A percentile compares a stretch with the other conserved stretches of the same genome.
Conservation (phyloP, 2,888 invertebrate genomes). For the Fragum sueziense region DNA sequence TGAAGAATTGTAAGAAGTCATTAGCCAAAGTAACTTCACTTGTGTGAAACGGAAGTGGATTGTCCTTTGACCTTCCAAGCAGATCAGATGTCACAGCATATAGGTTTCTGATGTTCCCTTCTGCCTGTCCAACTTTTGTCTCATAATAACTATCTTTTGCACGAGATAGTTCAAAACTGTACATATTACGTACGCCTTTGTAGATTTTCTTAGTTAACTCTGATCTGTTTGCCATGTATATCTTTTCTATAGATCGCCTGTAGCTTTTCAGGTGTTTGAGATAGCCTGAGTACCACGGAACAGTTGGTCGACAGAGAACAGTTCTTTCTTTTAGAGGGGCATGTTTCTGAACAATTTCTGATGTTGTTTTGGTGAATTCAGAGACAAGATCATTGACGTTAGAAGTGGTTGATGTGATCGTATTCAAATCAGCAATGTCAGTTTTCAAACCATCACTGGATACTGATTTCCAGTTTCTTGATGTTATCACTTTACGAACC, state of each 20-base stretch:
- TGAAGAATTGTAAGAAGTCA: conserved; percentile 39
- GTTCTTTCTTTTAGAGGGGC: conserved; percentile 38
- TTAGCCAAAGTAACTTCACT: conserved; percentile 30
- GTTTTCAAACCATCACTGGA: conserved; percentile 14
- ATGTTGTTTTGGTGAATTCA: conserved; percentile 24
- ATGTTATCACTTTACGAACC: conserved; percentile 10
- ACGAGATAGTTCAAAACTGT: too few species aligned
- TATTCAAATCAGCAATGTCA: conserved; percentile 27
- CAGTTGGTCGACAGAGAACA: conserved; percentile 29
- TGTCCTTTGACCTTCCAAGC: too few species aligned
- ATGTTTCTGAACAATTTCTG: conserved; percentile 31
- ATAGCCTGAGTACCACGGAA: conserved; percentile 46
- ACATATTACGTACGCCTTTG: too few species aligned
- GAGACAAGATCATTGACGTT: conserved; percentile 33
- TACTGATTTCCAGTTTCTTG: conserved; percentile 40
- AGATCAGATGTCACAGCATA: conserved; percentile 29
- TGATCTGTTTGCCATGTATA: conserved; percentile 32
- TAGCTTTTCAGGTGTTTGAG: too few species aligned
- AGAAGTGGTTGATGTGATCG: background rate
- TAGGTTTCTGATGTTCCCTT: conserved; percentile 33
- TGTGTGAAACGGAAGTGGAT: conserved; percentile 23
- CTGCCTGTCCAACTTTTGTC: conserved; percentile 40
- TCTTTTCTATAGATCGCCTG: too few species aligned
- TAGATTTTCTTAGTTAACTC: too few species aligned
- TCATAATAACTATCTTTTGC: too few species aligned